phyloP scores from a whole-genome alignment of 1,140 invertebrate species.

The Frieseomelitta varia region DNA sequence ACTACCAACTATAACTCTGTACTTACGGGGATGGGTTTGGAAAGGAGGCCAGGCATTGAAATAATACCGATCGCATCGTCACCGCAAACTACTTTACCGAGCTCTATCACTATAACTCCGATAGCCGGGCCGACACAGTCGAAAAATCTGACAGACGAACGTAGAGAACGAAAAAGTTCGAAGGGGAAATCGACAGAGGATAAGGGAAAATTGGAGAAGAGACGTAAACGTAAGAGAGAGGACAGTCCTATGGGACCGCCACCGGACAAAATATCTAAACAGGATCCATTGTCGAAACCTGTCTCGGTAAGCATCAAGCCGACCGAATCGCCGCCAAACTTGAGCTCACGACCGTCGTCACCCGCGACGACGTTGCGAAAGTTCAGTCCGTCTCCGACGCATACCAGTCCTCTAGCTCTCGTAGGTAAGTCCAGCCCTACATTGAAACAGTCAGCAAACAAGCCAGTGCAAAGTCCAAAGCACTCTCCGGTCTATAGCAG shows the following conservation, averaged over 20 bases:
- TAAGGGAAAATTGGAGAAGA: constrained; percentile 89
- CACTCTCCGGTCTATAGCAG: constrained; percentile 90
- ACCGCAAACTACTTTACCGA: constrained; percentile 85
- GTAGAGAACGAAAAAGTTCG: constrained; percentile 85
- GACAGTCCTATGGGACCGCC: constrained; percentile 92
- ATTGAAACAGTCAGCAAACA: constrained; percentile 82
- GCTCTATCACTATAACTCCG: constrained; percentile 93
- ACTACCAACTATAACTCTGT: constrained; percentile 85
- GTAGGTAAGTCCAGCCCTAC: constrained; percentile 84
- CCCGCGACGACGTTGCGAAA: constrained; percentile 86
- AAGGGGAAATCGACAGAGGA: constrained; percentile 82
- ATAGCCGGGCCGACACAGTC: constrained; percentile 84
- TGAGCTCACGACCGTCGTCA: constrained; percentile 83
- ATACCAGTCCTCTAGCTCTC: constrained; percentile 83
- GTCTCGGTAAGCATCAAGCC: constrained; percentile 89
- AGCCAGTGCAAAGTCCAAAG: constrained; percentile 87
- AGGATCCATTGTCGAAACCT: constrained; percentile 87
- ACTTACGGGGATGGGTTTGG: constrained; percentile 84
- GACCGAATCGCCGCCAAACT: constrained; percentile 85
- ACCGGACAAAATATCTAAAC: constrained; percentile 87
- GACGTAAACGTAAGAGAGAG: constrained; percentile 89
- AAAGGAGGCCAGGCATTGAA: constrained; percentile 89
- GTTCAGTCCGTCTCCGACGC: constrained; percentile 88
- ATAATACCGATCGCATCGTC: constrained; percentile 89
- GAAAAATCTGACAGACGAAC: constrained; percentile 82